Conservation (phyloP, 2,113 vertebrate species). For the Anseranas semipalmata region DNA sequence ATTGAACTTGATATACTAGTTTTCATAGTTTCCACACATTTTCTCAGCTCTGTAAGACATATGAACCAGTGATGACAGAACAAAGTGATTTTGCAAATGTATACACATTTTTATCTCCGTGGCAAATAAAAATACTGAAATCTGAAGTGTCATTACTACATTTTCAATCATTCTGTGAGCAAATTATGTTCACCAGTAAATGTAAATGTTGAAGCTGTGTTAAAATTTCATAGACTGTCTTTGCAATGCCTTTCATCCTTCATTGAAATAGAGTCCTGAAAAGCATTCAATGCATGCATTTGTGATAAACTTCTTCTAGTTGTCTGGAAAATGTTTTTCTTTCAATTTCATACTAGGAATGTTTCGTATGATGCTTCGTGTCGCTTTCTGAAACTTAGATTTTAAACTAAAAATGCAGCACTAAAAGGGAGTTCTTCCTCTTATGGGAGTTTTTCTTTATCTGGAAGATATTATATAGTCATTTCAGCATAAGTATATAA, state of each 20-base stretch:
- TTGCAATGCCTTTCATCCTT: constrained; percentile 5
- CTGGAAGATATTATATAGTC: not conserved
- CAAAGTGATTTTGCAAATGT: not conserved
- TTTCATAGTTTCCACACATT: not conserved
- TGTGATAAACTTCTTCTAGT: not conserved
- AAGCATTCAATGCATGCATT: not conserved
- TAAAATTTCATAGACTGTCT: not conserved
- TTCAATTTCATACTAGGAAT: not conserved
- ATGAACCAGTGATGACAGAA: not conserved
- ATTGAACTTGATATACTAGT: not conserved
- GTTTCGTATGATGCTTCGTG: not conserved
- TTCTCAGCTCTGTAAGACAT: not conserved
- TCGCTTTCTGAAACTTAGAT: not conserved
- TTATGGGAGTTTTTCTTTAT: not conserved
- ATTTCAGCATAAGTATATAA: not conserved
- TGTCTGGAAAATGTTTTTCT: not conserved
- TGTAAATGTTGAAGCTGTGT: constrained; percentile 30
- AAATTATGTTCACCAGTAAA: not conserved
- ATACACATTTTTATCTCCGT: not conserved
- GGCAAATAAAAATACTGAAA: not conserved
- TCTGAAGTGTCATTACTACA: not conserved
- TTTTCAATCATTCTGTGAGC: not conserved
- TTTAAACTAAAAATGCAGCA: not conserved
- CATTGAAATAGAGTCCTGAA: not conserved
- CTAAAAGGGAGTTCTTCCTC: not conserved